phyloP scores from a whole-genome alignment of 2,113 vertebrate species.

The Pteruthius melanotis region DNA sequence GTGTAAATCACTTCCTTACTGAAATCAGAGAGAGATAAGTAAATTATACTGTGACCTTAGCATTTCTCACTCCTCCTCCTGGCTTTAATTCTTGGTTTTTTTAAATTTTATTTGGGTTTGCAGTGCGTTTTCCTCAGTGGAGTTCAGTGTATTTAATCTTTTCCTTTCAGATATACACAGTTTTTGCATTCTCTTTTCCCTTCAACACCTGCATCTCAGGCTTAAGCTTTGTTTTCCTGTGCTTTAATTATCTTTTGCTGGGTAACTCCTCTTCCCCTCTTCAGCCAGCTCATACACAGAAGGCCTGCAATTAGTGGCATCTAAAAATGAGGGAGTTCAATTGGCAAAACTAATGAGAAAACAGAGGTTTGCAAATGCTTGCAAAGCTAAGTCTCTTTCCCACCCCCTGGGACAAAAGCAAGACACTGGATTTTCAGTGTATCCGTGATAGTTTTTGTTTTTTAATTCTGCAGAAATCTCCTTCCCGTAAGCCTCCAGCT shows the following conservation, averaged over 20 bases:
- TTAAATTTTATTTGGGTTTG: not conserved
- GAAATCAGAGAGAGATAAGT: not conserved
- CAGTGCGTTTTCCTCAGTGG: not conserved
- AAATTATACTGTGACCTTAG: not conserved
- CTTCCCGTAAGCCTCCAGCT: not conserved
- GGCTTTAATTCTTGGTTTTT: not conserved
- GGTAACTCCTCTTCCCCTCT: not conserved
- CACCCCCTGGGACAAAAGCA: not conserved
- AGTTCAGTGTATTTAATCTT: not conserved
- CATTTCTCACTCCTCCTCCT: not conserved
- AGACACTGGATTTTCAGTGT: not conserved
- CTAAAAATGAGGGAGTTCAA: not conserved
- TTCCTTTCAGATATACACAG: not conserved
- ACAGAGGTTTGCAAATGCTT: not conserved
- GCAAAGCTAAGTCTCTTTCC: not conserved
- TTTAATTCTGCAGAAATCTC: not conserved
- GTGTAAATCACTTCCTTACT: not conserved
- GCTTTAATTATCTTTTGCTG: not conserved
- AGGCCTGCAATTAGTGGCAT: not conserved
- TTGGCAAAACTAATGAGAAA: not conserved
- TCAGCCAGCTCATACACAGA: not conserved
- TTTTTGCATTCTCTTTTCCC: not conserved
- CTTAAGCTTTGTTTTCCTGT: not conserved
- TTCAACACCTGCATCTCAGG: not conserved
- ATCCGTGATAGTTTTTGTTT: no score